These are phyloP conservation scores for Aegotheles bennettii DNA, from an alignment of 2,113 vertebrate genomes.

Conservation along the genomic window DNA sequence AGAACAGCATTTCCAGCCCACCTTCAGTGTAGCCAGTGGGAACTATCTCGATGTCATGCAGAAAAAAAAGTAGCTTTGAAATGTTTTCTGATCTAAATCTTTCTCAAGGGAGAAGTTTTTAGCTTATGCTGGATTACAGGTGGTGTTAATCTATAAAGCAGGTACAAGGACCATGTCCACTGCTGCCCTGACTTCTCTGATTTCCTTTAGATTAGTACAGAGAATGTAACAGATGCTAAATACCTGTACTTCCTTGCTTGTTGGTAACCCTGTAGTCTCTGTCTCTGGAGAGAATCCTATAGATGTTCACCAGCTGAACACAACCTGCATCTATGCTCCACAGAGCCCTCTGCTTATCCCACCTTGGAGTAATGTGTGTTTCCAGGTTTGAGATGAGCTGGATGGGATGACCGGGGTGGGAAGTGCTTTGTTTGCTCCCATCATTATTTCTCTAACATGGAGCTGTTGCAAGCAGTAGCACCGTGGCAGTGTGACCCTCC, in stretches of 20 bases:
- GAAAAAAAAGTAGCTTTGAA: not conserved
- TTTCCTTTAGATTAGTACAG: not conserved
- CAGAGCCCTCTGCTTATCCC: not conserved
- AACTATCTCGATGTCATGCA: not conserved
- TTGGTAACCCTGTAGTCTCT: not conserved
- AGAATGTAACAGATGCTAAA: not conserved
- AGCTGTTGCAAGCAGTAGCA: not conserved
- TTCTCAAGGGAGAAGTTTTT: not conserved
- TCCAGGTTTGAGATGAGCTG: not conserved
- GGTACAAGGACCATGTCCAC: not conserved
- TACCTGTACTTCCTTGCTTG: not conserved
- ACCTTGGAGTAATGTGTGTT: not conserved
- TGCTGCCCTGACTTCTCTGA: not conserved
- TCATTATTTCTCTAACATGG: not conserved
- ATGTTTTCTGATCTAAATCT: not conserved
- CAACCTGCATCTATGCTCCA: not conserved
- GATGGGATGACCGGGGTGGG: not conserved
- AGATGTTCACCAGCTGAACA: not conserved
- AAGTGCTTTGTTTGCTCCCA: not conserved
- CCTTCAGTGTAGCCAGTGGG: not conserved
- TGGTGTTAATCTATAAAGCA: not conserved
- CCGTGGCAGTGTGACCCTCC: fast-evolving
- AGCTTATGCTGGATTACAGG: not conserved
- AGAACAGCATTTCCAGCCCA: not conserved
- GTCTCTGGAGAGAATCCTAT: not conserved